These are phyloP conservation scores for Meandrusa payeni DNA, from an alignment of 2,888 invertebrate species.

Conservation along the genomic window DNA sequence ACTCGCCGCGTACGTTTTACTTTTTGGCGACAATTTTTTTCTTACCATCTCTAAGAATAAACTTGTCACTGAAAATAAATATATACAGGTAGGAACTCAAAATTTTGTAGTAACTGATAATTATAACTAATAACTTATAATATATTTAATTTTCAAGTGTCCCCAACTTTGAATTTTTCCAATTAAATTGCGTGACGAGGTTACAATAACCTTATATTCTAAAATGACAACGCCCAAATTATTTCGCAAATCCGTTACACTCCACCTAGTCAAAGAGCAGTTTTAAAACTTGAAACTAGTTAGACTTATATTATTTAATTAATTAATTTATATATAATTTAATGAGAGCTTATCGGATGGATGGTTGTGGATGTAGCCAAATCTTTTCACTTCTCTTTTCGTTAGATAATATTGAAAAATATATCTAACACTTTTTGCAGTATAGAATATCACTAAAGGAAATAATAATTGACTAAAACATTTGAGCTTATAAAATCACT, in stretches of 20 bases:
- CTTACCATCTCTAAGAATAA: too few relatives aligned
- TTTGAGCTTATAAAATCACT: too few relatives aligned
- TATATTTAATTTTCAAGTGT: too few relatives aligned
- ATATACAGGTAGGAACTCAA: too few relatives aligned
- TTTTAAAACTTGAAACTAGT: constrained; percentile 64
- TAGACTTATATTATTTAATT: constrained; percentile 55
- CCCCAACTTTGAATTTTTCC: too few relatives aligned
- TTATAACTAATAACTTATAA: too few relatives aligned
- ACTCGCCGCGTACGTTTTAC: constrained; percentile 14
- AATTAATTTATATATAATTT: constrained; percentile 59
- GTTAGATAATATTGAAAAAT: constrained; percentile 16
- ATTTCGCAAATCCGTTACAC: constrained; percentile 44
- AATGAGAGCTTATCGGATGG: constrained; percentile 55
- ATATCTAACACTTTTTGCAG: constrained; percentile 18
- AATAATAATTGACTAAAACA: background rate
- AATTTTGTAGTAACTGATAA: too few relatives aligned
- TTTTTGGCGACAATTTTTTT: too few relatives aligned
- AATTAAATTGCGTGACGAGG: constrained; percentile 12
- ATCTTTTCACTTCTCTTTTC: constrained; percentile 26
- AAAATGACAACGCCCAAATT: constrained; percentile 21
- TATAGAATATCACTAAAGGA: constrained; percentile 9
- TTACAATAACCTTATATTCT: constrained; percentile 7
- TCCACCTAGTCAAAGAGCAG: constrained; percentile 75
- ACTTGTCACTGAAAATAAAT: too few relatives aligned
- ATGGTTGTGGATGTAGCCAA: constrained; percentile 62